phyloP scores from a whole-genome alignment of 64 coral and sea anemone genomes.

The Montipora efflorescens region DNA sequence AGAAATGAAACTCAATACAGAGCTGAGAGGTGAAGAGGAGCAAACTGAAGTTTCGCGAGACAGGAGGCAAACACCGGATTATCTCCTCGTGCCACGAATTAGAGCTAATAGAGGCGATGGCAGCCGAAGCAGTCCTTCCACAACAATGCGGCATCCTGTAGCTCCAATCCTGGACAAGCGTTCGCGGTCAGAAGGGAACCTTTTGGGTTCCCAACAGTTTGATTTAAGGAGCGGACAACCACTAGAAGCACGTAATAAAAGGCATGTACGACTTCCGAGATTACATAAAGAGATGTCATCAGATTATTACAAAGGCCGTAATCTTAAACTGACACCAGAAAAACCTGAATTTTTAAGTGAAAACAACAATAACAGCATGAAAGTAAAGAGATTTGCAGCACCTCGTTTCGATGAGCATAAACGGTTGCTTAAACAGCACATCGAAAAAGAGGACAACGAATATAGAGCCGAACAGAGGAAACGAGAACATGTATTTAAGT shows the following conservation, averaged over 20 bases:
- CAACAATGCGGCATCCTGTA: background rate
- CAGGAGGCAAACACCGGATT: background rate
- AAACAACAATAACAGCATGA: background rate
- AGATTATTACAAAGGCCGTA: background rate
- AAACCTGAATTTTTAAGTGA: background rate
- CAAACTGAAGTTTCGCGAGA: background rate
- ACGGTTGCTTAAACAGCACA: background rate
- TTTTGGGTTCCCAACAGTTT: background rate
- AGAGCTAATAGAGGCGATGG: background rate
- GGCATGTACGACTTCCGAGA: background rate
- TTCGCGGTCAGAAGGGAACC: conserved; percentile 9
- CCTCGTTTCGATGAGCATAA: background rate
- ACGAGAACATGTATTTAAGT: background rate
- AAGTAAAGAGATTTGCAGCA: background rate
- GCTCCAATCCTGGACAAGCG: background rate
- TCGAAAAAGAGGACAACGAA: background rate
- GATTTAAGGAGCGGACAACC: background rate
- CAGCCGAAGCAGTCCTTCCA: background rate
- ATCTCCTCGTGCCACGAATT: background rate
- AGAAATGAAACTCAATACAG: background rate
- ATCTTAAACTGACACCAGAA: background rate
- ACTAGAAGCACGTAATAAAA: background rate
- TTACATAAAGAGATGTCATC: background rate
- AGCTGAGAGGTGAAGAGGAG: background rate
- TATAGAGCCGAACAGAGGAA: background rate